These are phyloP conservation scores for Phylloscopus trochilus DNA, from an alignment of 2,113 vertebrate species.

Conservation along the genomic window DNA sequence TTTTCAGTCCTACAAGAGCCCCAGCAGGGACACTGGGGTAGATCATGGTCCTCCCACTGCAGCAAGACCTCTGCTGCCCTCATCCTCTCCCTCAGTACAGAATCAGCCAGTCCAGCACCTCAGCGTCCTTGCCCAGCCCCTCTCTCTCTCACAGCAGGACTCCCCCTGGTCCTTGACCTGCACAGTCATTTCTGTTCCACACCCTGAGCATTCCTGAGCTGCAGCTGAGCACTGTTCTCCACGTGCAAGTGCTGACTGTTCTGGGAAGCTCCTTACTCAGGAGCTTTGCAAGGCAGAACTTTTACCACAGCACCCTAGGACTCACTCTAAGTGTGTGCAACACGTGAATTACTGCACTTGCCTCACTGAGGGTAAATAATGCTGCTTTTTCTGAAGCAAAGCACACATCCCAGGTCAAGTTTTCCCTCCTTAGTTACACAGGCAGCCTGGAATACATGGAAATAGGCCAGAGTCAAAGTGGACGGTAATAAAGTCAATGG, in stretches of 20 bases:
- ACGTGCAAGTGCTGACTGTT: accelerated
- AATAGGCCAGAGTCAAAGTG: constrained; percentile 15
- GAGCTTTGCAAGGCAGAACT: not conserved
- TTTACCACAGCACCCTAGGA: not conserved
- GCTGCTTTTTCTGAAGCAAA: constrained; percentile 67
- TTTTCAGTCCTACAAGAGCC: not conserved
- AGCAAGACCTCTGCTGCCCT: not conserved
- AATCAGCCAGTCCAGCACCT: accelerated
- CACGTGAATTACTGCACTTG: not conserved
- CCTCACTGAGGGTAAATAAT: not conserved
- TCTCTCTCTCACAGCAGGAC: not conserved
- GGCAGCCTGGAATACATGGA: constrained; percentile 13
- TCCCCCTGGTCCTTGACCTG: not conserved
- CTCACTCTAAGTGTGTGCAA: not conserved
- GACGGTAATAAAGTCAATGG: constrained; percentile 2
- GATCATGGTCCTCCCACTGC: not conserved
- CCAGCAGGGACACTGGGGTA: not conserved
- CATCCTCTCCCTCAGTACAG: not conserved
- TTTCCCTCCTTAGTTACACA: not conserved
- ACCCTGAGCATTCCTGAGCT: not conserved
- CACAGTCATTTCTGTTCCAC: not conserved
- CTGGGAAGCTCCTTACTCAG: not conserved
- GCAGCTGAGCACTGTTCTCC: not conserved
- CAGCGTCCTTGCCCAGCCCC: not conserved
- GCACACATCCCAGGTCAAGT: not conserved